Evolutionary conservation across 2,888 invertebrate species (phyloP).

Genomic region (Beris chalybata): DNA sequence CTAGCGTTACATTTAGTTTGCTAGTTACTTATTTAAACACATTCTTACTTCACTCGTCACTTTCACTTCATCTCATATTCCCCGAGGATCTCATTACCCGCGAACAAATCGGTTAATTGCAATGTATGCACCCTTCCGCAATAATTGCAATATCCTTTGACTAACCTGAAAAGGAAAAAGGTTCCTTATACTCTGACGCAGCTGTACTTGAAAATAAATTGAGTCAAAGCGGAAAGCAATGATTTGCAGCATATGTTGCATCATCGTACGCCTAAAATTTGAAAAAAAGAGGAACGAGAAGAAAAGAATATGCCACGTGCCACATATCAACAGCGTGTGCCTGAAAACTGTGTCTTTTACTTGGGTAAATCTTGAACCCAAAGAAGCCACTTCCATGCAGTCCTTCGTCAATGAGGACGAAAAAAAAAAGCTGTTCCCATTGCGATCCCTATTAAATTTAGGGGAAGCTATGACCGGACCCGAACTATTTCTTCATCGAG

Average conservation of each 20-base stretch:
- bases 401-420: too few relatives aligned
- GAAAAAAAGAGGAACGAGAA: neutral
- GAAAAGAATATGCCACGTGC: slow-evolving; percentile 24
- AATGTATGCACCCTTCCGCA: slow-evolving; percentile 9
- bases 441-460: too few relatives aligned
- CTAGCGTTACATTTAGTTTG: too few relatives aligned
- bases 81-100: neutral
- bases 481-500: too few relatives aligned
- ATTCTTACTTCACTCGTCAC: too few relatives aligned
- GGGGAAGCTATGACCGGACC: too few relatives aligned
- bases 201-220: slow-evolving; percentile 19
- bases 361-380: slow-evolving; percentile 1
- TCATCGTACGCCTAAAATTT: slow-evolving; percentile 17
- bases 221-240: slow-evolving; percentile 27
- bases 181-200: slow-evolving; percentile 13
- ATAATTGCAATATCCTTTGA: neutral
- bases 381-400: slow-evolving; percentile 4
- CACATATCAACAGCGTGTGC: slow-evolving; percentile 20
- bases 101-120: too few relatives aligned
- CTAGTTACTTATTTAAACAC: too few relatives aligned
- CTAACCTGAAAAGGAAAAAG: slow-evolving; percentile 19
- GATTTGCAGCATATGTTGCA: slow-evolving; percentile 27
- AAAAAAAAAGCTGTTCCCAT: too few relatives aligned
- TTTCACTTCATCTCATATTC: neutral
- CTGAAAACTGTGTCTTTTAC: neutral